Base-by-base conservation (phyloP, 2,888 invertebrate genomes). In the Eupithecia dodoneata region DNA sequence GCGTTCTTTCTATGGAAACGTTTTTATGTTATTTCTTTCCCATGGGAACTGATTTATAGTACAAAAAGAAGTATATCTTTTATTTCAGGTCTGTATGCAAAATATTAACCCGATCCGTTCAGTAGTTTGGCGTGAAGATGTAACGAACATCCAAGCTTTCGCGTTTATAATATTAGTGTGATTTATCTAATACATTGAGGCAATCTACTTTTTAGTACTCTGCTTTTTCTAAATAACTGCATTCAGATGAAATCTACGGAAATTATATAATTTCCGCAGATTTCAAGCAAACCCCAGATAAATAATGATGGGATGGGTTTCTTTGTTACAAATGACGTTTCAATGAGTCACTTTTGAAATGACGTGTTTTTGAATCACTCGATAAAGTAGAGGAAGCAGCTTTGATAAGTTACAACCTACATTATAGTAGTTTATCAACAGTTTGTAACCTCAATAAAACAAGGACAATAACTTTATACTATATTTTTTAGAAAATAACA, bases 391-490 rank as follows among this genome's bases (percentile, higher is more conserved):
- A 70, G 69, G 69, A 70, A 70, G 70, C 12, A 70, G 7, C 13
- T 66, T 66, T 70, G 55, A 71, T 55, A 71, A 49, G 67, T 44
- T 69, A 44, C 44, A 69, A 67, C 67, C 44, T 69, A 69, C 18
- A 44, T 1, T 18, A 10, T 45, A 15, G 41, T 41, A 42, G 42
- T 42, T 15, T 44, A 69, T 44, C n/a, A 2, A 15, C 30, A 18
- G 10, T 3, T 63, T 63, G 30, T 63, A 30, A 63, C 30, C 2
- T 59, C 12, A 63, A 30, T 59, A 10, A 30, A 63, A 63, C 63
- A 4, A 12, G 30, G 63, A 63, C 12, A 30, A 59, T 30, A 30
- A 30, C 30, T 30, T 30, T 30, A 30, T 30, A 4, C 7, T 12
- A 30, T 30, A 63, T 30, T 30, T 63, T 63, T 18, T n/a, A n/a